Conservation (phyloP, 2,888 invertebrate genomes). For the Athalia circularis region DNA sequence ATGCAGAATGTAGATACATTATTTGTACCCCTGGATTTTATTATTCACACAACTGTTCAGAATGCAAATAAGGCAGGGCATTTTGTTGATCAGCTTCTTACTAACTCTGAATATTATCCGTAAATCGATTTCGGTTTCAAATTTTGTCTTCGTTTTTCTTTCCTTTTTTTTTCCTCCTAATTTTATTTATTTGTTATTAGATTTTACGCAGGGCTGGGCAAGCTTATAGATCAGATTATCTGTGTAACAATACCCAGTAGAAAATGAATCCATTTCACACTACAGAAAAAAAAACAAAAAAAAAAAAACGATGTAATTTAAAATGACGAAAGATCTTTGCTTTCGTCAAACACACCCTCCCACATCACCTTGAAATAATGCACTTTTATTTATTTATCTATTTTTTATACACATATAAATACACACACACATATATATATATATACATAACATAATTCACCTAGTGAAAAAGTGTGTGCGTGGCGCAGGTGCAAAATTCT, state of each 20-base stretch:
- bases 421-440: too few species aligned
- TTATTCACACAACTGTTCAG: not conserved
- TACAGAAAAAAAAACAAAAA: not conserved
- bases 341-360: too few species aligned
- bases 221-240: constrained; percentile 60
- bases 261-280: constrained; percentile 15
- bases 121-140: not conserved
- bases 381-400: constrained; percentile 24
- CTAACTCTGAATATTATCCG: constrained; percentile 59
- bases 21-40: not conserved
- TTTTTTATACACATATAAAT: not conserved
- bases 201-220: constrained; percentile 68
- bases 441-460: too few species aligned
- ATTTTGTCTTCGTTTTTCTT: constrained; percentile 24
- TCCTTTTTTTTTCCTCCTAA: constrained; percentile 30
- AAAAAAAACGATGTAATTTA: too few species aligned
- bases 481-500: constrained; percentile 39
- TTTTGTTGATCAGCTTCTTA: constrained; percentile 59
- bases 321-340: not conserved
- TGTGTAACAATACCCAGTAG: not conserved
- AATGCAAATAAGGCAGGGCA: constrained; percentile 4
- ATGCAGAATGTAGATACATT: not conserved
- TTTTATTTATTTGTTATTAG: constrained; percentile 45
- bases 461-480: constrained; percentile 36
- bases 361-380: too few species aligned